phyloP scores from a whole-genome alignment of 2,797 vertebrate genomes.

The Capromys pilorides region DNA sequence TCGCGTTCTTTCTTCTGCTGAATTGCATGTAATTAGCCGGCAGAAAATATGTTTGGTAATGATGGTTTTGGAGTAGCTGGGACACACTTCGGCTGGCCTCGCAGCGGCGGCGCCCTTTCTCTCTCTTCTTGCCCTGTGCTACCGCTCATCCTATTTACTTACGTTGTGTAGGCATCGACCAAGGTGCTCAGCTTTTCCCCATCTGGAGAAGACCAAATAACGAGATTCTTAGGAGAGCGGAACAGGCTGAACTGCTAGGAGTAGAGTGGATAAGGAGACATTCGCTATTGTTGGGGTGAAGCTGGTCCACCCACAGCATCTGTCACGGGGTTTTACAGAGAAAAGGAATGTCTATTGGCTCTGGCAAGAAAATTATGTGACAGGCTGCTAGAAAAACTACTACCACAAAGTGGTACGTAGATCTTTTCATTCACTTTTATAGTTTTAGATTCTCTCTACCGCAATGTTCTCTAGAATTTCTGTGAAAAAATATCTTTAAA shows the following conservation, averaged over 20 bases:
- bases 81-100: not conserved
- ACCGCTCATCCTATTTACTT: not conserved
- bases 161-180: not conserved
- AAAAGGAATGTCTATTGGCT: not conserved
- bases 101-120: not conserved
- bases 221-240: not conserved
- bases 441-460: not conserved
- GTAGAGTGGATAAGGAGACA: rapidly evolving
- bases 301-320: not conserved
- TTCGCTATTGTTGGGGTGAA: not conserved
- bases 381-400: not conserved
- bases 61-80: not conserved
- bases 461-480: not conserved
- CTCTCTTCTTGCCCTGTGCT: not conserved
- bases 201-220: not conserved
- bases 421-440: not conserved
- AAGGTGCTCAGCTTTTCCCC: not conserved
- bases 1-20: not conserved
- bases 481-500: not conserved
- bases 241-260: not conserved
- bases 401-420: not conserved
- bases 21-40: not conserved
- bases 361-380: constrained; percentile 1
- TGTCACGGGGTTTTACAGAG: not conserved
- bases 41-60: constrained; percentile 7